Percentiles rank a stretch among this genome's conserved stretches.
phyloP scores from a whole-genome alignment of 1,140 invertebrate genomes.

The Zaprionus camerounensis region DNA sequence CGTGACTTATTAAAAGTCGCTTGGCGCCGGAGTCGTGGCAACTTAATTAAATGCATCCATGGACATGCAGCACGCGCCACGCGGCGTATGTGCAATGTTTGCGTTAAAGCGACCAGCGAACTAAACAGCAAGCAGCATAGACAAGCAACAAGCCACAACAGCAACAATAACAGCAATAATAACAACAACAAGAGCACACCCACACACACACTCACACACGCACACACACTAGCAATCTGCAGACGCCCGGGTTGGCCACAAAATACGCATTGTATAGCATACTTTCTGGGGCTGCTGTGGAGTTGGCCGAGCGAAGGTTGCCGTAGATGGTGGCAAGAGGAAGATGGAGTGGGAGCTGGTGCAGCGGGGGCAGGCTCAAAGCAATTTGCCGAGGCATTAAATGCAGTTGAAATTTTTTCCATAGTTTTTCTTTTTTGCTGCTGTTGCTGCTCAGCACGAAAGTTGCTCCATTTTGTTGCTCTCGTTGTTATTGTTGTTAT shows the following conservation, averaged over 20 bases:
- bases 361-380: slow-evolving; percentile 33
- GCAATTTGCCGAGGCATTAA: slow-evolving; percentile 56
- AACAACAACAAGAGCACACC: slow-evolving; percentile 19
- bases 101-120: slow-evolving; percentile 24
- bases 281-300: slow-evolving; percentile 10
- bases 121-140: slow-evolving; percentile 51
- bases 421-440: background rate
- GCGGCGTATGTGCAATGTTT: slow-evolving; percentile 49
- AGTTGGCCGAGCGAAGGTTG: background rate
- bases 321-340: background rate
- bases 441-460: slow-evolving; percentile 11
- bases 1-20: slow-evolving; percentile 45
- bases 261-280: slow-evolving; percentile 38
- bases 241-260: slow-evolving; percentile 35
- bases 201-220: slow-evolving; percentile 20
- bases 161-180: slow-evolving; percentile 11
- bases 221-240: slow-evolving; percentile 6
- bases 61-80: slow-evolving; percentile 19
- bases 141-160: slow-evolving; percentile 17
- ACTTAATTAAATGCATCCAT: slow-evolving; percentile 50
- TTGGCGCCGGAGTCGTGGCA: slow-evolving; percentile 22
- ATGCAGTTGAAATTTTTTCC: slow-evolving; percentile 50
- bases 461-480: slow-evolving; percentile 25
- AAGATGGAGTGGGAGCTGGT: background rate
- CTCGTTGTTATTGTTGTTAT: slow-evolving; percentile 17